Evolutionary conservation across 2,797 vertebrate species (phyloP).

Genomic region (Mycteria americana): DNA sequence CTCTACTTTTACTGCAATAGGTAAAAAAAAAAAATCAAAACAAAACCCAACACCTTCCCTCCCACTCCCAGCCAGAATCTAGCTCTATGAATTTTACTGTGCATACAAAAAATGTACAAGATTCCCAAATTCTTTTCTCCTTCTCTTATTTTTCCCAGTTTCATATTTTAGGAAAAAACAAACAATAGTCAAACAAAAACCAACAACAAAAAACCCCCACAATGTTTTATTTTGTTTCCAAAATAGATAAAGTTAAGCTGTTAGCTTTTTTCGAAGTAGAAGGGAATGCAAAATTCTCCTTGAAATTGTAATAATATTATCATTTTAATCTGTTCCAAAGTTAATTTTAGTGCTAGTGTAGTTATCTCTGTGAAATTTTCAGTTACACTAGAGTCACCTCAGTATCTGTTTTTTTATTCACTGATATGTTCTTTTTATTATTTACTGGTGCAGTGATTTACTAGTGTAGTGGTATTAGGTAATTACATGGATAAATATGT

Average conservation of each 20-base stretch:
- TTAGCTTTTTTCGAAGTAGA: not conserved
- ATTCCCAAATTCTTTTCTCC: not conserved
- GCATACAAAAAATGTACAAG: not conserved
- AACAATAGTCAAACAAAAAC: not conserved
- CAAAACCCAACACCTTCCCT: not conserved
- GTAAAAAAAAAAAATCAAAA: not conserved
- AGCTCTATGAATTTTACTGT: not conserved
- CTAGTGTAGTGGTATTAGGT: not conserved
- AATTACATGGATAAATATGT: not conserved
- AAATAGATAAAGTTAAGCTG: not conserved
- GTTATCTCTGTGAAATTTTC: not conserved
- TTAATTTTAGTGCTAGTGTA: not conserved
- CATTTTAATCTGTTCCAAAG: not conserved
- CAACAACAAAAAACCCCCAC: accelerated
- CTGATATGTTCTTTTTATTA: not conserved
- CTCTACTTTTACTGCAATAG: not conserved
- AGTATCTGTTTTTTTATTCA: not conserved
- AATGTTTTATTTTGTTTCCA: not conserved
- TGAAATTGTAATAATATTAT: not conserved
- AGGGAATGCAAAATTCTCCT: not conserved
- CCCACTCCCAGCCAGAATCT: not conserved
- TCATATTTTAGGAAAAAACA: not conserved
- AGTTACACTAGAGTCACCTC: not conserved
- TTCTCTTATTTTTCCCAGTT: not conserved
- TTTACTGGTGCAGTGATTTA: not conserved